These are phyloP conservation scores for Melanchra persicariae DNA, from an alignment of 2,888 invertebrate genomes.

Conservation along the genomic window DNA sequence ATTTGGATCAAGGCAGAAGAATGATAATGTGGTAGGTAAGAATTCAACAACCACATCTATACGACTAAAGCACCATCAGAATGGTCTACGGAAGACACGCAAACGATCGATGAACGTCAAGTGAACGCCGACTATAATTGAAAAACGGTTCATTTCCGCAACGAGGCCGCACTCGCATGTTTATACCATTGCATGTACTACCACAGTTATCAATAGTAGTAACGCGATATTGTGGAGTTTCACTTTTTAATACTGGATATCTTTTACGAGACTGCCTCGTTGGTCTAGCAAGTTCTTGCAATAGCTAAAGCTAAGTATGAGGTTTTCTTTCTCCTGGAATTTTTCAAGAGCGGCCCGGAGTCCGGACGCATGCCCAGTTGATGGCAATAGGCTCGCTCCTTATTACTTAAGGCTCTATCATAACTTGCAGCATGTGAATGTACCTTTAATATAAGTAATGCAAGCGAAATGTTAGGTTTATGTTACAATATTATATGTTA, in stretches of 20 bases:
- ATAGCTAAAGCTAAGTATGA: not conserved
- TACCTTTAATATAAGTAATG: no score
- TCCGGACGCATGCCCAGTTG: not conserved
- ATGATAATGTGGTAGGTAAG: not conserved
- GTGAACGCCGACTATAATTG: constrained; percentile 49
- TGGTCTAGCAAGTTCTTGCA: no score
- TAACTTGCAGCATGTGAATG: no score
- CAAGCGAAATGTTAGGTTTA: no score
- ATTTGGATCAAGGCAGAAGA: no score
- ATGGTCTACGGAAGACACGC: constrained; percentile 48
- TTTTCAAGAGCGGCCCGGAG: not conserved
- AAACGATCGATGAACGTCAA: constrained; percentile 50
- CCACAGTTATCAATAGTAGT: constrained; percentile 29
- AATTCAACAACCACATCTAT: no score
- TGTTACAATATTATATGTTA: no score
- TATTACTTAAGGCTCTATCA: not conserved
- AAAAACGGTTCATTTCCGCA: constrained; percentile 60
- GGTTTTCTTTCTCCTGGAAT: not conserved
- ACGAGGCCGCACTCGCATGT: constrained; percentile 25
- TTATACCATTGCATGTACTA: constrained; percentile 44
- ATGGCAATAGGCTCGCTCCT: not conserved
- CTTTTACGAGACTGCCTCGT: not conserved
- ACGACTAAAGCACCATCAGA: not conserved
- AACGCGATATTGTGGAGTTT: constrained; percentile 38
- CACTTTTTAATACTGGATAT: constrained; percentile 43